phyloP scores from a whole-genome alignment of 2,888 invertebrate genomes.

The Chloroclysta siterata region DNA sequence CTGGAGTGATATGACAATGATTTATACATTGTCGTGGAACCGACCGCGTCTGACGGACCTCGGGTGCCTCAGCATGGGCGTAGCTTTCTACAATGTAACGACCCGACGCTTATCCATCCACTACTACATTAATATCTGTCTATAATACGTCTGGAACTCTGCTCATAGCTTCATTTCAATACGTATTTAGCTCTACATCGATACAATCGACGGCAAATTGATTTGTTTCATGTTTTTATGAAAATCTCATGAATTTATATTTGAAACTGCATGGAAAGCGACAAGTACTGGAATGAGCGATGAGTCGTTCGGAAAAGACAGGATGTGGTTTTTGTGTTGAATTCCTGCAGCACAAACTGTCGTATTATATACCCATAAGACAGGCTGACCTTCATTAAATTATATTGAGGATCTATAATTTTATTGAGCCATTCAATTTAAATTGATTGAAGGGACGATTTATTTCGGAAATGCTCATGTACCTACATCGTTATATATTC shows the following conservation, averaged over 20 bases:
- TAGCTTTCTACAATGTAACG: constrained; percentile 57
- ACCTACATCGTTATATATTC: too few species aligned
- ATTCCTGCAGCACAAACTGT: constrained; percentile 24
- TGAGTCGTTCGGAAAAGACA: constrained; percentile 29
- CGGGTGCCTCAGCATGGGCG: constrained; percentile 41
- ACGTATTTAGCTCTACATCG: constrained; percentile 23
- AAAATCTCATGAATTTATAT: constrained; percentile 39
- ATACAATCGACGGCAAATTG: constrained; percentile 39
- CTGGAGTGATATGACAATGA: constrained; percentile 63
- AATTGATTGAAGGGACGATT: background rate
- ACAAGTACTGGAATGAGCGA: constrained; percentile 35
- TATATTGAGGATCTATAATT: background rate
- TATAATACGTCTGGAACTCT: constrained; percentile 39
- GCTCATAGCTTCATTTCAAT: constrained; percentile 42
- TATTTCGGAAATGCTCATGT: background rate
- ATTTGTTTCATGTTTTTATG: constrained; percentile 45
- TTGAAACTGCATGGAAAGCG: constrained; percentile 35
- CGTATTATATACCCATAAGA: background rate
- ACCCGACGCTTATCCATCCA: constrained; percentile 51
- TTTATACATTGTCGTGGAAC: constrained; percentile 55
- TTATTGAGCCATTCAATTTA: background rate
- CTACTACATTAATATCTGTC: constrained; percentile 57
- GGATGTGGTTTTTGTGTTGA: constrained; percentile 36
- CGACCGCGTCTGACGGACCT: constrained; percentile 27
- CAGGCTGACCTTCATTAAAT: constrained; percentile 3